Conservation (phyloP, 2,888 invertebrate species). For the Drepana falcataria region DNA sequence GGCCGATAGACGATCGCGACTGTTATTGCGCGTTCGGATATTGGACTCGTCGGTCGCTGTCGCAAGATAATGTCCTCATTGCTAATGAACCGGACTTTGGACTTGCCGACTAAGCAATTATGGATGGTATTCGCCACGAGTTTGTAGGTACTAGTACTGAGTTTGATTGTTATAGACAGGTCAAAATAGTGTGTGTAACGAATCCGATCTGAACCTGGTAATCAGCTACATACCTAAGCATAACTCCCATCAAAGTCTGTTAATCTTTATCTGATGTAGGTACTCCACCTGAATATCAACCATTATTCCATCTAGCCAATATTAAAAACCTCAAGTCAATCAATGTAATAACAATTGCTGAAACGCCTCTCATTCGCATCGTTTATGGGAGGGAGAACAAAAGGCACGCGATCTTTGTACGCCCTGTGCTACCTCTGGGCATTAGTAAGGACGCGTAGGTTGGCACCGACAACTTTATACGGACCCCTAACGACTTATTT, state of each 20-base stretch:
- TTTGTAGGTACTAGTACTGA: neutral
- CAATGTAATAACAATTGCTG: slow-evolving; percentile 39
- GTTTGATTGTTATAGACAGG: neutral
- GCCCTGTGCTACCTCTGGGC: slow-evolving; percentile 57
- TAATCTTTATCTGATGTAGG: too few species aligned
- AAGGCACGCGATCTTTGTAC: slow-evolving; percentile 54
- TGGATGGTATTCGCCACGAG: slow-evolving; percentile 7
- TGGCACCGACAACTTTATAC: slow-evolving; percentile 4
- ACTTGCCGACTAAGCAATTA: neutral
- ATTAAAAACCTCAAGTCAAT: slow-evolving; percentile 43
- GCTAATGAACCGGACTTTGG: neutral
- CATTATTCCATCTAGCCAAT: too few species aligned
- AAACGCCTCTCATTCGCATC: slow-evolving; percentile 26
- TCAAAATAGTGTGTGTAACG: neutral
- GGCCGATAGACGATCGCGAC: slow-evolving; percentile 74
- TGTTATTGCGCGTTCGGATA: slow-evolving; percentile 76
- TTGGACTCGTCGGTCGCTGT: slow-evolving; percentile 67
- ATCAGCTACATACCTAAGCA: too few species aligned
- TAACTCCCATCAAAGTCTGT: too few species aligned
- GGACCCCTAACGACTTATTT: slow-evolving; percentile 3
- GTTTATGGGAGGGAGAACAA: slow-evolving; percentile 49
- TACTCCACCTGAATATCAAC: too few species aligned
- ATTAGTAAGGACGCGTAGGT: slow-evolving; percentile 69
- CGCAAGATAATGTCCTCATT: slow-evolving; percentile 45
- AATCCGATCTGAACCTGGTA: too few species aligned